Percentiles rank a stretch among this genome's conserved stretches.
phyloP scores from a whole-genome alignment of 2,113 vertebrate species.

The Nothobranchius kuhntae region DNA sequence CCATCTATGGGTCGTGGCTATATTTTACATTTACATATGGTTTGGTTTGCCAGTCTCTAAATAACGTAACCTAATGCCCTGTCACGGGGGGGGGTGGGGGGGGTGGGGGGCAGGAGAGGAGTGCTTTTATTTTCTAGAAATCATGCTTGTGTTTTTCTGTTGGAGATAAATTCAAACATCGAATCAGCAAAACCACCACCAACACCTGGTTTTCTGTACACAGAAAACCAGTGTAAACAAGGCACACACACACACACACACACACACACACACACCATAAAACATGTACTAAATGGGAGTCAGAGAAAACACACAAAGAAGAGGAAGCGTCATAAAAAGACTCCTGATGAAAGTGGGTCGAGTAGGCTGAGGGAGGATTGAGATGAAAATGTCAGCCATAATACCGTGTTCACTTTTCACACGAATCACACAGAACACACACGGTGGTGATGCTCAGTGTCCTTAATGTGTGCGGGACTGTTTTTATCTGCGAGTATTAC shows the following conservation, averaged over 20 bases:
- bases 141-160: conserved; percentile 49
- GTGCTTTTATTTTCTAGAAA: conserved; percentile 55
- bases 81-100: conserved; percentile 50
- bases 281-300: neutral
- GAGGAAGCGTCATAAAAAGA: conserved; percentile 24
- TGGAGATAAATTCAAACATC: conserved; percentile 42
- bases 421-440: neutral
- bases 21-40: too few relatives aligned
- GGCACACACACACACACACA: neutral
- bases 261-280: neutral
- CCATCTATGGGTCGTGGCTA: too few relatives aligned
- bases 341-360: conserved; percentile 14
- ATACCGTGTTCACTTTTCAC: conserved; percentile 18
- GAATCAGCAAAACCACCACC: conserved; percentile 37
- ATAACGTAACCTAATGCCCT: conserved; percentile 5
- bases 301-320: conserved; percentile 16
- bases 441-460: neutral
- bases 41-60: too few relatives aligned
- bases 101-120: conserved; percentile 41
- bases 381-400: conserved; percentile 30
- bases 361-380: conserved; percentile 6
- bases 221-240: conserved; percentile 42
- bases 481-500: neutral
- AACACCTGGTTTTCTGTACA: conserved; percentile 29
- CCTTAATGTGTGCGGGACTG: neutral